Conservation (phyloP, 2,797 vertebrate species). For the Dryobates pubescens region DNA sequence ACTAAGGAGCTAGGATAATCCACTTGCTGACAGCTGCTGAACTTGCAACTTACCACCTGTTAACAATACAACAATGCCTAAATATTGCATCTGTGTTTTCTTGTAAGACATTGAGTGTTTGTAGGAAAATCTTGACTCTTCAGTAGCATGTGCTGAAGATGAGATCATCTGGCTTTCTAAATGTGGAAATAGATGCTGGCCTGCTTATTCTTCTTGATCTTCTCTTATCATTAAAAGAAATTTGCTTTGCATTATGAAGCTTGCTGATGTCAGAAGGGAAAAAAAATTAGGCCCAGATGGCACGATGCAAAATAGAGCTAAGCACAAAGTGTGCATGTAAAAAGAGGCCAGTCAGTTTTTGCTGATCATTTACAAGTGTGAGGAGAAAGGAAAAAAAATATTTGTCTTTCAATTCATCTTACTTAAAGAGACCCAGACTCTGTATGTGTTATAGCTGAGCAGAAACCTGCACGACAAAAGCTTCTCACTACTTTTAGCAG, state of each 20-base stretch:
- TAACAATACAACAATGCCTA: background rate
- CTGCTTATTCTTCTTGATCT: constrained; percentile 29
- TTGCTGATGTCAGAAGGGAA: constrained; percentile 43
- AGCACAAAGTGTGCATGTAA: background rate
- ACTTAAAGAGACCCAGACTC: background rate
- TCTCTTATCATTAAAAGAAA: constrained; percentile 26
- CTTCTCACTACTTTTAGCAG: background rate
- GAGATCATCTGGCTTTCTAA: constrained; percentile 39
- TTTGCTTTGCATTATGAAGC: constrained; percentile 41
- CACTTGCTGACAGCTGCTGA: background rate
- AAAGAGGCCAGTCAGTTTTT: constrained; percentile 50
- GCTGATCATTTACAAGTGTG: constrained; percentile 22
- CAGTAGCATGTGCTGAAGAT: background rate
- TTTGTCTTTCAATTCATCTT: constrained; percentile 6
- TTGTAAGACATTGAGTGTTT: background rate
- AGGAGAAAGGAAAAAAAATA: constrained; percentile 38
- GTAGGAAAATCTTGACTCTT: constrained; percentile 10
- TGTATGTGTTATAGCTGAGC: background rate
- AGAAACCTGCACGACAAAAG: background rate
- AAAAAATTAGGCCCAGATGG: constrained; percentile 49
- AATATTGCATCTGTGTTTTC: background rate
- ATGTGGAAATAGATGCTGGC: constrained; percentile 16
- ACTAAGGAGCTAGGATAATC: background rate
- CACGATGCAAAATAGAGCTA: constrained; percentile 48
- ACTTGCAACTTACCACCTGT: background rate